Evolutionary conservation across 2,797 vertebrate species (phyloP), one percentile per base, ranked within the genome.

Genomic region (Callimico goeldii): DNA sequence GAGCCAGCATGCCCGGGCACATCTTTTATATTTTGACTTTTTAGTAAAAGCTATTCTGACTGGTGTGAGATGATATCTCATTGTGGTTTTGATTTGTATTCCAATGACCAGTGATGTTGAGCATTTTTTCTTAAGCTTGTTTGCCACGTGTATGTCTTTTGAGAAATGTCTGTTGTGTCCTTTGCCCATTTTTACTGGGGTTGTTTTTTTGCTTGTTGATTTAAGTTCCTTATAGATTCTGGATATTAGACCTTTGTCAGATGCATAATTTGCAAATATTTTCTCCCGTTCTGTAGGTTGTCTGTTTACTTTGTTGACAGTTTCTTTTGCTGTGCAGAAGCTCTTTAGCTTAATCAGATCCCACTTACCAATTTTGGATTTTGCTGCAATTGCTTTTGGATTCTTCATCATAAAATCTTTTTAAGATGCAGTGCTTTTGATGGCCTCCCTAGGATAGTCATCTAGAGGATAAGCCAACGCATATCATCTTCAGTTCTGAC

Each of bases 401-500:
- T 17, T 67, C 33, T 67, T 67, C 7, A 1, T n/a, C 14, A n/a
- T 19, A n/a, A n/a, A 67, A n/a, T 67, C 61, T 67, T 67, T 67
- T 67, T 67, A 67, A 67, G 33, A n/a, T 67, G 4, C 79, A 19
- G 87, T 82, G 19, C 39, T 90, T 72, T 72, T 91, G 26, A 28
- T 76, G 83, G 77, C 57, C 97, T 79, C 33, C 75, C 41, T 82
- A 99, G 99, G 99, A 99, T 22, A 80, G 94, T 57, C 98, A 98
- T 13, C 75, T 98, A 91, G 85, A 98, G 94, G 98, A 95, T 94
- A 98, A 98, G 92, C 98, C 98, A 28, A 99, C 99, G 58, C 99
- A 99, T 96, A 99, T 99, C 12, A 96, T 99, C 95, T 99, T 99
- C 33, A 97, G 98, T 98, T 99, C 99, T 0, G 99, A 99, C 70